Evolutionary conservation across 2,113 vertebrate species (phyloP).

Genomic region (Elanoides forficatus): DNA sequence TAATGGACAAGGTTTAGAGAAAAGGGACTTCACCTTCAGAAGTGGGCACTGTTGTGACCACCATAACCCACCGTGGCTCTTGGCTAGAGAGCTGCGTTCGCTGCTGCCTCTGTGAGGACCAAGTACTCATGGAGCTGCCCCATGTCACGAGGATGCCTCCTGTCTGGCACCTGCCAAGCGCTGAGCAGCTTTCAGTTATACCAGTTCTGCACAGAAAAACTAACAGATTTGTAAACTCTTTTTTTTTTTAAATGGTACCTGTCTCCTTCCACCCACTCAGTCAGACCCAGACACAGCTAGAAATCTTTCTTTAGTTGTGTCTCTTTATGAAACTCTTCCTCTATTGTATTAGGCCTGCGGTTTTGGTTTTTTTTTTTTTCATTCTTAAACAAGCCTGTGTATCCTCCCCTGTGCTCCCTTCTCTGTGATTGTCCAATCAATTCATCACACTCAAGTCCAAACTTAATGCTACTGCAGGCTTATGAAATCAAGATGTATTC

Average conservation of each 20-base stretch:
- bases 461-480: neutral
- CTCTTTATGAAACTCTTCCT: neutral
- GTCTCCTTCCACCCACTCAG: neutral
- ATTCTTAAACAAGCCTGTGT: neutral
- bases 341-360: neutral
- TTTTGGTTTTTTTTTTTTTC: too few species aligned
- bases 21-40: neutral
- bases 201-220: neutral
- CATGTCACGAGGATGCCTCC: rapidly evolving
- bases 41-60: neutral
- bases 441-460: neutral
- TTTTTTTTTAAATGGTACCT: neutral
- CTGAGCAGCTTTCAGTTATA: neutral
- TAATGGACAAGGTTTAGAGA: neutral
- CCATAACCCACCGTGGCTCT: neutral
- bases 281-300: neutral
- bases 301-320: neutral
- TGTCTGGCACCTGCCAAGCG: neutral
- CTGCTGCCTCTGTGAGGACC: neutral
- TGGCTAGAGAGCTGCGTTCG: neutral
- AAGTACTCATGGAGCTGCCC: neutral
- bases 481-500: slow-evolving; percentile 34
- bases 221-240: neutral
- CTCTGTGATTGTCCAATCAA: neutral
- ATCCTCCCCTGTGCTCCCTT: neutral